Conservation (phyloP, 2,888 invertebrate genomes). For the Caenorhabditis sinica region DNA sequence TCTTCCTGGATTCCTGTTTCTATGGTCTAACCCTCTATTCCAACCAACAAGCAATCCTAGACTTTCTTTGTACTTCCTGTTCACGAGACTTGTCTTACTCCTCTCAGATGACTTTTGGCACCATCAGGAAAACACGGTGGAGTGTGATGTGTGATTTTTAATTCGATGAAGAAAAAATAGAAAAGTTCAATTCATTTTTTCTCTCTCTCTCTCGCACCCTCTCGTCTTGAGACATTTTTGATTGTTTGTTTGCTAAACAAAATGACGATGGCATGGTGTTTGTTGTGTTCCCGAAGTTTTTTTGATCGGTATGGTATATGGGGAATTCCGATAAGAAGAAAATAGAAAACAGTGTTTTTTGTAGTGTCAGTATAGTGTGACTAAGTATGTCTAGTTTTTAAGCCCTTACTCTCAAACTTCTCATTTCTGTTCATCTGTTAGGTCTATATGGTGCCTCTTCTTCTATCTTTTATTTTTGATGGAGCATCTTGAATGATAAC, state of each 20-base stretch:
- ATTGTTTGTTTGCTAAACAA: conserved; percentile 20
- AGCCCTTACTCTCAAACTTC: no score
- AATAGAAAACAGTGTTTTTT: no score
- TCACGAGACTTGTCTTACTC: neutral
- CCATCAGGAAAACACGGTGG: neutral
- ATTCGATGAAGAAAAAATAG: neutral
- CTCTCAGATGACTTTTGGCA: neutral
- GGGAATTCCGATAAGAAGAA: no score
- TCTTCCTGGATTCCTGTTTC: no score
- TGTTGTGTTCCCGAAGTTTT: conserved; percentile 22
- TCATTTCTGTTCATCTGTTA: no score
- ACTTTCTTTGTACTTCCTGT: neutral
- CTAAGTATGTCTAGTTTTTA: no score
- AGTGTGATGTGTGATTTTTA: conserved; percentile 13
- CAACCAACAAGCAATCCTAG: neutral
- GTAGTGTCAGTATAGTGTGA: no score
- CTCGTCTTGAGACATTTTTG: conserved; percentile 9
- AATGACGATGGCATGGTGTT: conserved; percentile 17
- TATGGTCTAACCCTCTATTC: neutral
- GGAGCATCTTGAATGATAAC: no score
- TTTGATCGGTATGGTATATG: neutral
- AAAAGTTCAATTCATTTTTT: conserved; percentile 4
- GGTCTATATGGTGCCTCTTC: no score
- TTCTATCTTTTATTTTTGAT: no score
- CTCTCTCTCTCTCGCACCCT: neutral